Evolutionary conservation across 2,888 invertebrate genomes (phyloP).

Genomic region (Agrochola litura): DNA sequence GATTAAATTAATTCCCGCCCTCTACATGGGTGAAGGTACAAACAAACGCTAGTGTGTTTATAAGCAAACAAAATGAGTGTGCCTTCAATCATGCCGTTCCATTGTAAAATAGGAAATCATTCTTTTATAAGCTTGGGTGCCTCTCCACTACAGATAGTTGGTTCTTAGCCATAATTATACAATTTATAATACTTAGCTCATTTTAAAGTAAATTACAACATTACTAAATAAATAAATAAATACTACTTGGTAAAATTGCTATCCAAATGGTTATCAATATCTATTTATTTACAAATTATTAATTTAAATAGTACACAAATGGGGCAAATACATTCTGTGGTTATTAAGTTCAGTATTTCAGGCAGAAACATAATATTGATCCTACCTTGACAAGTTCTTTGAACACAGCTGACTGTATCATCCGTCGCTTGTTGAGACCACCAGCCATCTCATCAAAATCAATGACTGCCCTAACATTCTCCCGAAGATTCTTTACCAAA

Average conservation of each 20-base stretch:
- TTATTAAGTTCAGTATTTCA: neutral
- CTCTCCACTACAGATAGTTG: neutral
- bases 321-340: neutral
- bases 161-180: neutral
- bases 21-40: neutral
- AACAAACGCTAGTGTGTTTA: neutral
- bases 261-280: neutral
- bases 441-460: slow-evolving; percentile 99
- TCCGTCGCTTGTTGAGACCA: slow-evolving; percentile 98
- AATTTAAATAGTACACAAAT: neutral
- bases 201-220: neutral
- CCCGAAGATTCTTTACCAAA: slow-evolving; percentile 98
- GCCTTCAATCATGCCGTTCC: neutral
- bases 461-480: slow-evolving; percentile 99
- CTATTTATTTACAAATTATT: neutral
- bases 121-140: neutral
- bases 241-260: neutral
- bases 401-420: slow-evolving; percentile 99
- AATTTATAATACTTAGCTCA: neutral
- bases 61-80: neutral
- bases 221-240: no score
- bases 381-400: slow-evolving; percentile 98
- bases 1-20: neutral
- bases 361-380: neutral
- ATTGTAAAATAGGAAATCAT: neutral